A percentile compares a stretch with the other conserved stretches of the same genome.
Conservation (phyloP, 1,140 invertebrate species). For the Trichomalopsis sarcophagae region DNA sequence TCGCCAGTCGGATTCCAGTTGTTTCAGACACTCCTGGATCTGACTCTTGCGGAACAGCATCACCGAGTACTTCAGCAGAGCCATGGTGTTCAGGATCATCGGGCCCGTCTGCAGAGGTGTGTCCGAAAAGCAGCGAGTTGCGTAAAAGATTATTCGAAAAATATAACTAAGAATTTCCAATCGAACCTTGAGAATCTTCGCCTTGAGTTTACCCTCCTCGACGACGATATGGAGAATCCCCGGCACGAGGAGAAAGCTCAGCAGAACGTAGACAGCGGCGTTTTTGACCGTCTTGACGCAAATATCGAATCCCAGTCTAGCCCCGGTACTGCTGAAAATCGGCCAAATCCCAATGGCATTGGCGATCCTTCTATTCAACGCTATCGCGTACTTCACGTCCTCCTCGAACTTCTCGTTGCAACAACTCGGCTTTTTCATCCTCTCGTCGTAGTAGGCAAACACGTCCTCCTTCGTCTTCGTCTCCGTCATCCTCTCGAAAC, state of each 20-base stretch:
- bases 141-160: no score
- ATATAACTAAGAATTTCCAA: no score
- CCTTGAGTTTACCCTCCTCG: slow-evolving; percentile 5
- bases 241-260: slow-evolving; percentile 50
- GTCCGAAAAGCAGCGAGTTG: no score
- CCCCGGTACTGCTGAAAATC: background rate
- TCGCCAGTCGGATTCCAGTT: background rate
- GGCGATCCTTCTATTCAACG: slow-evolving; percentile 50
- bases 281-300: slow-evolving; percentile 19
- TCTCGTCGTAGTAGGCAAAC: background rate
- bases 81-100: slow-evolving; percentile 16
- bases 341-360: slow-evolving; percentile 54
- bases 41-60: background rate
- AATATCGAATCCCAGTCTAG: background rate
- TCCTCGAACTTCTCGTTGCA: slow-evolving; percentile 27
- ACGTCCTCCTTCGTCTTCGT: background rate
- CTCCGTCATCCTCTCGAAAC: no score
- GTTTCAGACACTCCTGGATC: background rate
- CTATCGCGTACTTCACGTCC: slow-evolving; percentile 52
- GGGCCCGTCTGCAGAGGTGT: background rate
- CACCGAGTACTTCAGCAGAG: background rate
- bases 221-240: slow-evolving; percentile 45
- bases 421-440: background rate
- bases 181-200: slow-evolving; percentile 23
- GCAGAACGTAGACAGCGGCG: slow-evolving; percentile 36